Base-by-base conservation (phyloP, 1,140 invertebrate species). In the Bombus confusus region DNA sequence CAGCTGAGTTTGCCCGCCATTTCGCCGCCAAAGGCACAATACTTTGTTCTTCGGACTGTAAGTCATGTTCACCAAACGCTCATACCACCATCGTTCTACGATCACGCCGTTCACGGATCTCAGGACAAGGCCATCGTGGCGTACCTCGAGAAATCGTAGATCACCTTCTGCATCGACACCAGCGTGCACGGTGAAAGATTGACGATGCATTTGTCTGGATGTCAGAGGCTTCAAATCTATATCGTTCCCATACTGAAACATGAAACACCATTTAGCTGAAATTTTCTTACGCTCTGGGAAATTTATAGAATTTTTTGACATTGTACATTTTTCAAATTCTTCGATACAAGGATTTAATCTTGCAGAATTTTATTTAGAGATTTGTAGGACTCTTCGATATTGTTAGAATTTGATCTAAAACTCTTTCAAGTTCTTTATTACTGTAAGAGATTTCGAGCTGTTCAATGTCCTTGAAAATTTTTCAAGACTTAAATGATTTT, bases 31-130 rank as follows among this genome's bases (percentile, higher is more conserved):
- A 69, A 99, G 96, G 95, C 99, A 99, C 73, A 99, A 95, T 28
- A 99, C 98, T 95, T 98, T 98, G 91, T 98, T 99, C 95, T 99
- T 99, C 0, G 99, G 99, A 91, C 99, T 99, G 94, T 99, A 99
- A 0, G 99, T 99, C 98, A 99, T 99, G 93, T 99, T 99, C 22
- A 99, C 99, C 39, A 99, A 96, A 78, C 99, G 96, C 94, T 99
- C 99, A 95, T 99, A 99, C 99, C 99, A 99, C 99, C 99, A 99
- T 94, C 98, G 96, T 94, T 99, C 99, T 74, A 99, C 97, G 90
- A 99, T 99, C 12, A 98, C 97, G 94, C 99, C 98, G 92, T 97
- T 98, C 25, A 98, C 97, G 68, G 98, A 98, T 82, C 99, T 96
- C 77, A 99, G 95, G 28, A 99, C 98, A 41, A 99, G 96, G 22